Evolutionary conservation across 2,113 vertebrate genomes (phyloP).

Genomic region (Chrysochloris asiatica): DNA sequence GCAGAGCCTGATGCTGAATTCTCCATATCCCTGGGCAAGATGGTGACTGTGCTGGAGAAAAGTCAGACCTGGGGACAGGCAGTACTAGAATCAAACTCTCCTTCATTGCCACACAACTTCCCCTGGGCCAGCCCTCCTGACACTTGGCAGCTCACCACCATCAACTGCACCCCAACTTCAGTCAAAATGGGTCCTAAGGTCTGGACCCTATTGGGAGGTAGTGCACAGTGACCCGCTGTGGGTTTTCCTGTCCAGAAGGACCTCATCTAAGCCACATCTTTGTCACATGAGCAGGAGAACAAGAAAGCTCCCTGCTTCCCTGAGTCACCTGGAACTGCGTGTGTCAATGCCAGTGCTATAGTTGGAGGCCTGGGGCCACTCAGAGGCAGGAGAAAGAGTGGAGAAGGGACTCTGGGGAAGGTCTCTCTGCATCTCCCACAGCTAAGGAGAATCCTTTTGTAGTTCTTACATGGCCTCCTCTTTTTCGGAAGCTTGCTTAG

Average conservation of each 20-base stretch:
- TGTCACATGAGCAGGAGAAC: too few species aligned
- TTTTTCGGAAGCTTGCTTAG: background rate
- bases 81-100: too few species aligned
- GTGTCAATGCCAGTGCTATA: background rate
- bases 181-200: background rate
- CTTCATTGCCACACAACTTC: background rate
- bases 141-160: background rate
- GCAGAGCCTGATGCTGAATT: background rate
- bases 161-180: background rate
- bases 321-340: background rate
- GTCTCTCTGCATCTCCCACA: background rate
- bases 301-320: background rate
- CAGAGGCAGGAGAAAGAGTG: background rate
- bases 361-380: background rate
- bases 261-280: too few species aligned
- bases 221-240: background rate
- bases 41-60: background rate
- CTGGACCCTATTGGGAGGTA: background rate
- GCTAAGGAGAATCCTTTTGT: background rate
- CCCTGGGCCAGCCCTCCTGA: background rate
- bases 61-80: background rate
- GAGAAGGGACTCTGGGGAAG: background rate
- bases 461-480: background rate
- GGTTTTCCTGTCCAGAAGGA: background rate
- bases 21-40: background rate